These are phyloP conservation scores for Leptopilina syphax DNA, from an alignment of 2,888 invertebrate genomes.

Conservation along the genomic window DNA sequence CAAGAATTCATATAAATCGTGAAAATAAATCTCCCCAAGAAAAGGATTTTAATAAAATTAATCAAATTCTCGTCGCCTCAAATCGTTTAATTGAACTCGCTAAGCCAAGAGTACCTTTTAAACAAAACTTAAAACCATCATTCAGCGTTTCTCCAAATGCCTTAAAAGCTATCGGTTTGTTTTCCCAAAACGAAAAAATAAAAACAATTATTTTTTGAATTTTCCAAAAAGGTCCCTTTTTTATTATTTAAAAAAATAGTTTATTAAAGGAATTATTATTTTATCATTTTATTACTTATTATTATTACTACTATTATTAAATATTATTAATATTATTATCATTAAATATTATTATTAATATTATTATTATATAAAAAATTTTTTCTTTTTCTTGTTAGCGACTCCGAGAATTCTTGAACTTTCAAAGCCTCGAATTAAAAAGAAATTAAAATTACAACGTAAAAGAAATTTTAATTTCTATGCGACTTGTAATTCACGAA, in stretches of 20 bases:
- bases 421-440: slow-evolving; percentile 54
- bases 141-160: slow-evolving; percentile 55
- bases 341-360: too few relatives aligned
- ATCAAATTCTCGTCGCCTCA: background rate
- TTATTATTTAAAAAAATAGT: too few relatives aligned
- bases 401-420: slow-evolving; percentile 58
- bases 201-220: background rate
- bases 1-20: slow-evolving; percentile 46
- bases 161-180: slow-evolving; percentile 57
- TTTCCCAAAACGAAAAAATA: background rate
- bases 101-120: slow-evolving; percentile 50
- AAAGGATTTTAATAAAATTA: slow-evolving; percentile 4
- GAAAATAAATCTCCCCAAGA: background rate
- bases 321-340: too few relatives aligned
- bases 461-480: background rate
- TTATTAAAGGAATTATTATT: too few relatives aligned
- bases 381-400: slow-evolving; percentile 45
- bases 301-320: too few relatives aligned
- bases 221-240: background rate
- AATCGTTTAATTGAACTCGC: slow-evolving; percentile 57
- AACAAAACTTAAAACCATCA: slow-evolving; percentile 44
- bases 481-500: slow-evolving; percentile 8
- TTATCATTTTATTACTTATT: too few relatives aligned
- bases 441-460: background rate
- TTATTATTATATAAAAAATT: background rate